Percentiles rank a stretch among this genome's conserved stretches.
Conservation (phyloP, 2,797 vertebrate species). For the Gymnoscopelus microlampas region DNA sequence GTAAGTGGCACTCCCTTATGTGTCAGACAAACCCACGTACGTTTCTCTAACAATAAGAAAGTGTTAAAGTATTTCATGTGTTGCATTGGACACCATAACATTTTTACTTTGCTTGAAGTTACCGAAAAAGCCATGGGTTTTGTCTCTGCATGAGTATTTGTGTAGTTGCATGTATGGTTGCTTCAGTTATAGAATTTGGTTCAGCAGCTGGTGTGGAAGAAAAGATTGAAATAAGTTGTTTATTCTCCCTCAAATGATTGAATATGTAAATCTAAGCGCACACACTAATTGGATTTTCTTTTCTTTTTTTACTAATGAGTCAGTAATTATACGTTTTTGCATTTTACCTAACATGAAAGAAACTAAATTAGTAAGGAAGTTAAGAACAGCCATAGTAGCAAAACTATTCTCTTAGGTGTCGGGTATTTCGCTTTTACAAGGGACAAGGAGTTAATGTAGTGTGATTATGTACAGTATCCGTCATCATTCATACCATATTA, state of each 20-base stretch:
- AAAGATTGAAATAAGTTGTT: conserved; percentile 25
- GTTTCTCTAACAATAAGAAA: conserved; percentile 28
- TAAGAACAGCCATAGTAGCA: conserved; percentile 4
- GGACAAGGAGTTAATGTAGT: conserved; percentile 15
- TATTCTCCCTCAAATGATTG: conserved; percentile 23
- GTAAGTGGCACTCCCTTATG: conserved; percentile 31
- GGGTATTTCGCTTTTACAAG: conserved; percentile 5
- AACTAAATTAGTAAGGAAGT: background rate
- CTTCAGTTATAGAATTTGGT: conserved; percentile 41
- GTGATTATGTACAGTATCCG: conserved; percentile 45
- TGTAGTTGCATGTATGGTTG: conserved; percentile 59
- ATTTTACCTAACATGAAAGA: background rate
- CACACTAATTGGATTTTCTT: background rate
- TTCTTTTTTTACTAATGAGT: no score
- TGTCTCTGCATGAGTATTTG: conserved; percentile 59
- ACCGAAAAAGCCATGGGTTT: conserved; percentile 51
- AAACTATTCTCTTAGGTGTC: conserved; percentile 23
- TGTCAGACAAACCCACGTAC: conserved; percentile 49
- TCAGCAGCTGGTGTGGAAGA: conserved; percentile 32
- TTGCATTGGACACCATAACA: conserved; percentile 7
- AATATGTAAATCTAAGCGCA: conserved; percentile 10
- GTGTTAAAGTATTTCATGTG: conserved; percentile 18
- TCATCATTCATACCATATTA: conserved; percentile 60
- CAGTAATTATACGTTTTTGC: no score
- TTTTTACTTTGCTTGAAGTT: background rate